Conservation (phyloP, 35 echinoderm and acorn worm species). For the Ophioderma brevispina region DNA sequence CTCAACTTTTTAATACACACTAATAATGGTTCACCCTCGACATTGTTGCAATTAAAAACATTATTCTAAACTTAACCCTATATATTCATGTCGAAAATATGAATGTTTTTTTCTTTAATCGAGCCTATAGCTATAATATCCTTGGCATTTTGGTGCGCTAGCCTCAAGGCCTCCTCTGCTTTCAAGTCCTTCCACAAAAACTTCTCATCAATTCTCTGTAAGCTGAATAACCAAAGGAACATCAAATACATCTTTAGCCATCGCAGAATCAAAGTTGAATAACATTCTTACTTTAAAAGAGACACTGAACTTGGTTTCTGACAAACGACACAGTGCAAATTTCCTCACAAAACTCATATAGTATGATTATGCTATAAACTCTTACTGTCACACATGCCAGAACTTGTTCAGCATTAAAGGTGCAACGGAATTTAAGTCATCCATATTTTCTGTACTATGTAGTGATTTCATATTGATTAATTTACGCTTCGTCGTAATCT, state of each 20-base stretch:
- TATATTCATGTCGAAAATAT: constrained; percentile 99
- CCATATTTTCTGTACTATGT: too few species aligned
- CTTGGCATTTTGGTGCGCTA: constrained; percentile 89
- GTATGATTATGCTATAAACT: background rate
- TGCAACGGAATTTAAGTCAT: too few species aligned
- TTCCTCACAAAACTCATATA: background rate
- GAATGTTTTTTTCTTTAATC: constrained; percentile 86
- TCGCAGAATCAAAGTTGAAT: constrained; percentile 1
- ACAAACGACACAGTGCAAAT: background rate
- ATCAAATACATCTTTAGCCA: constrained; percentile 96
- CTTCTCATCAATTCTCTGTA: constrained; percentile 98
- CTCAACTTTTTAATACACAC: too few species aligned
- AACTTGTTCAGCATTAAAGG: background rate
- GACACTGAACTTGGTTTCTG: background rate
- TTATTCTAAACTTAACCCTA: too few species aligned
- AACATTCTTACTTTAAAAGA: background rate
- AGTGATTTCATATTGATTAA: too few species aligned
- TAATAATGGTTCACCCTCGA: too few species aligned
- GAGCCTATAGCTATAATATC: constrained; percentile 95
- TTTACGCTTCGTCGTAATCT: too few species aligned
- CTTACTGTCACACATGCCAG: background rate
- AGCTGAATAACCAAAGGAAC: constrained; percentile 95
- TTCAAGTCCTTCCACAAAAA: constrained; percentile 98
- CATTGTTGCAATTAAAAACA: too few species aligned
- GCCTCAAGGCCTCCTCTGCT: constrained; percentile 71